Conservation (phyloP, 35 echinoderm and acorn worm species). For the Amphiura filiformis region DNA sequence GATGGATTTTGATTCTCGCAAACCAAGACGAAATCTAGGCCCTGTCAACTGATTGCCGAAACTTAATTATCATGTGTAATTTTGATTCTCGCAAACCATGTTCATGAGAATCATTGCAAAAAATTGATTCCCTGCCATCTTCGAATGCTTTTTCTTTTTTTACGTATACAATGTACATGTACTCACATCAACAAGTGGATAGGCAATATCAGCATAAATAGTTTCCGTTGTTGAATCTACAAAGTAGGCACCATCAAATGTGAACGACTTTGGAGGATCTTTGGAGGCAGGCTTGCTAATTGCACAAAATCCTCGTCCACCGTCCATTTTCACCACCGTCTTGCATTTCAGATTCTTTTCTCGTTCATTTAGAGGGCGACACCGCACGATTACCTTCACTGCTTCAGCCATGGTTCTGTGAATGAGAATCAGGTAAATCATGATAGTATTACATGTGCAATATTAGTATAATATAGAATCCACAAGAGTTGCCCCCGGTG, state of each 20-base stretch:
- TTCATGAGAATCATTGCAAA: too few relatives aligned
- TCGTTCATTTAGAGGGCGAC: conserved; percentile 84
- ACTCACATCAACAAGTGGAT: conserved; percentile 98
- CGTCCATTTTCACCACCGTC: conserved; percentile 77
- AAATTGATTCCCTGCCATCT: too few relatives aligned
- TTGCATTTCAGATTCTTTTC: conserved; percentile 72
- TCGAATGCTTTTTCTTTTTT: too few relatives aligned
- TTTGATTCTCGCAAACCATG: too few relatives aligned
- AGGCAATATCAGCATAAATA: conserved; percentile 96
- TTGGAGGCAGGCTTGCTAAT: conserved; percentile 87
- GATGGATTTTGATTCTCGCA: too few relatives aligned
- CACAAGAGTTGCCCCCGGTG: too few relatives aligned
- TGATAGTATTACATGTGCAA: neutral
- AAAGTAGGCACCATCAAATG: conserved; percentile 95
- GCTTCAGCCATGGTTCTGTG: conserved; percentile 84
- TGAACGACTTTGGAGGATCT: conserved; percentile 90
- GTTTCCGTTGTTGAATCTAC: conserved; percentile 84
- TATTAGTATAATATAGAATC: too few relatives aligned
- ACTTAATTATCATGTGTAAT: too few relatives aligned
- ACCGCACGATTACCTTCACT: conserved; percentile 98
- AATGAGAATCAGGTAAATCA: neutral
- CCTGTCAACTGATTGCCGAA: too few relatives aligned
- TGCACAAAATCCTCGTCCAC: conserved; percentile 70
- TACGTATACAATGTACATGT: neutral
- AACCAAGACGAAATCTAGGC: too few relatives aligned